phyloP scores from a whole-genome alignment of 2,888 invertebrate species.

The Itoplectis maculator region DNA sequence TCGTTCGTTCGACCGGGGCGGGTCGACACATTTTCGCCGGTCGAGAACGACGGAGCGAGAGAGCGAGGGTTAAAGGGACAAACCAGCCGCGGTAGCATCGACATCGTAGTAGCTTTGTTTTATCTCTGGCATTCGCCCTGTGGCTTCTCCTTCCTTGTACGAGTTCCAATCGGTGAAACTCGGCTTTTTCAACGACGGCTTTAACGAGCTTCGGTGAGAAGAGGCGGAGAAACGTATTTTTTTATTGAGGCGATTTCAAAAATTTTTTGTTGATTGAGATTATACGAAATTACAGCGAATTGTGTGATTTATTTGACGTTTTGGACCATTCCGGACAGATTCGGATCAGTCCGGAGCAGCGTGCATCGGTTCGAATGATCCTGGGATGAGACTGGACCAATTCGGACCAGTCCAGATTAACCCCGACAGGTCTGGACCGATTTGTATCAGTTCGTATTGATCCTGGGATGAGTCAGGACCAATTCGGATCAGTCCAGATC shows the following conservation, averaged over 20 bases:
- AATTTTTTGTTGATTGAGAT: not conserved
- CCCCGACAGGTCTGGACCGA: no score
- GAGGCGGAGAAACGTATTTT: no score
- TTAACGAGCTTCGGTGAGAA: conserved; percentile 36
- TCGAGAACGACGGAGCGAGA: not conserved
- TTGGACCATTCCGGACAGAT: no score
- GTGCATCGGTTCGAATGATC: no score
- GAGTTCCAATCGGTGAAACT: conserved; percentile 51
- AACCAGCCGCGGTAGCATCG: conserved; percentile 9
- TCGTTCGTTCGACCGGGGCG: not conserved
- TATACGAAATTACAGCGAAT: not conserved
- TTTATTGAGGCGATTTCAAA: no score
- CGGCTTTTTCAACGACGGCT: conserved; percentile 37
- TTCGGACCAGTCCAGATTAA: not conserved
- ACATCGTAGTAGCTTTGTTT: conserved; percentile 16
- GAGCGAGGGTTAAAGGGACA: conserved; percentile 21
- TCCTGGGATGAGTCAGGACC: no score
- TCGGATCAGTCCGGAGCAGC: no score
- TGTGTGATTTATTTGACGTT: not conserved
- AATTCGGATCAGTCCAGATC: no score
- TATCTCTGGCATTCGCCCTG: conserved; percentile 12
- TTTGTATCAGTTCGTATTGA: no score
- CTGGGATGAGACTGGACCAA: no score
- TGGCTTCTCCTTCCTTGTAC: conserved; percentile 63
- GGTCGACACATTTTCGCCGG: not conserved